A percentile compares a stretch with the other conserved stretches of the same genome.
phyloP scores from a whole-genome alignment of 2,113 vertebrate genomes.

The Verasper variegatus region DNA sequence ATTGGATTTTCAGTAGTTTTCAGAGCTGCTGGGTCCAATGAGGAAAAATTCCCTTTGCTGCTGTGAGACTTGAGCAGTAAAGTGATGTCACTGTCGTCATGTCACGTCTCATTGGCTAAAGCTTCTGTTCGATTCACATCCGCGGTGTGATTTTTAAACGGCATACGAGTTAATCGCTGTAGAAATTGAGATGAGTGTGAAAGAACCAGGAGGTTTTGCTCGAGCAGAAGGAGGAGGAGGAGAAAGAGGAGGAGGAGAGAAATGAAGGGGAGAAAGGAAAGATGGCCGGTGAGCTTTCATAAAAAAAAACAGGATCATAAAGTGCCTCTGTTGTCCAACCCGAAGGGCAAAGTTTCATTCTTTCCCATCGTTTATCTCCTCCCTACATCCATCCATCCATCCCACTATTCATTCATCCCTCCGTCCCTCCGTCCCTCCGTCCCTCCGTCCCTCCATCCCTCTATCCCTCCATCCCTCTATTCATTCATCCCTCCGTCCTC shows the following conservation, averaged over 20 bases:
- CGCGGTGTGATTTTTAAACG: not conserved
- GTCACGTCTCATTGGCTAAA: not conserved
- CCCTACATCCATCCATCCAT: no score
- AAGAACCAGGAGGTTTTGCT: not conserved
- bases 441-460: not conserved
- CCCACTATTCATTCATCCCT: not conserved
- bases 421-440: not conserved
- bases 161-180: not conserved
- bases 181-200: not conserved
- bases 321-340: not conserved
- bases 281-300: not conserved
- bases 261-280: not conserved
- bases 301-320: no score
- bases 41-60: no score
- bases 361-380: no score
- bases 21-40: no score
- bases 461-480: not conserved
- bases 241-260: no score
- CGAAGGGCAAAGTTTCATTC: constrained; percentile 11
- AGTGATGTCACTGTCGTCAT: no score
- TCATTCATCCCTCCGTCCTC: no score
- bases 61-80: no score
- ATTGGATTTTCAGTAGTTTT: no score
- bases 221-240: no score
- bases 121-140: not conserved